A percentile compares a stretch with the other conserved stretches of the same genome.
Evolutionary conservation across 2,888 invertebrate species (phyloP).

Genomic region (Meandrusa payeni): DNA sequence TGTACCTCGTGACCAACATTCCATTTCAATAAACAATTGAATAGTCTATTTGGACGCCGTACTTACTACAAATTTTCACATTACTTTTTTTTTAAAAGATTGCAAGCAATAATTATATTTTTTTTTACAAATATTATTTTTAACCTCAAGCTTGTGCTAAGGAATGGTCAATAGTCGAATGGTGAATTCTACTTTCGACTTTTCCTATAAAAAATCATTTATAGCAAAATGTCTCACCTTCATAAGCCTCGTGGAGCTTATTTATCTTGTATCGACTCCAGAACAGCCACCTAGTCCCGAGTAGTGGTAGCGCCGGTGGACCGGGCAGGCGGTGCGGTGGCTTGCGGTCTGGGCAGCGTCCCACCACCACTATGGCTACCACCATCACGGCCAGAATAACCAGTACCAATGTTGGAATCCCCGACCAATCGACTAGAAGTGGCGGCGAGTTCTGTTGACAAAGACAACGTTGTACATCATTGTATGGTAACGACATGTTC

Average conservation of each 20-base stretch:
- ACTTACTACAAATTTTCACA: too few relatives aligned
- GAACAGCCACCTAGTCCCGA: slow-evolving; percentile 92
- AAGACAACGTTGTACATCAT: slow-evolving; percentile 12
- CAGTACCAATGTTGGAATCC: slow-evolving; percentile 62
- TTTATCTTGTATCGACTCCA: slow-evolving; percentile 85
- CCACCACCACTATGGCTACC: slow-evolving; percentile 49
- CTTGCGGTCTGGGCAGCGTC: slow-evolving; percentile 47
- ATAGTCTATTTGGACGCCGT: too few relatives aligned
- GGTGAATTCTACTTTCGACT: too few relatives aligned
- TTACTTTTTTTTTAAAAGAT: too few relatives aligned
- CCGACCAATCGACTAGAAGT: slow-evolving; percentile 67
- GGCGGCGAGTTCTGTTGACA: slow-evolving; percentile 54
- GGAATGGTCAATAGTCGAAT: too few relatives aligned
- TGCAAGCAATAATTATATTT: too few relatives aligned
- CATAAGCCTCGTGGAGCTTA: slow-evolving; percentile 89
- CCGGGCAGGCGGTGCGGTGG: slow-evolving; percentile 82
- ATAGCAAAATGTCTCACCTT: slow-evolving; percentile 73
- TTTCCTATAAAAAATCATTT: too few relatives aligned
- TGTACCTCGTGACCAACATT: too few relatives aligned
- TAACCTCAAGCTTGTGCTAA: too few relatives aligned
- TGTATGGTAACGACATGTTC: too few relatives aligned
- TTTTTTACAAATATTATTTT: too few relatives aligned
- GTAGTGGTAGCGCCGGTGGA: slow-evolving; percentile 84
- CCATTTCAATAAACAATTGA: too few relatives aligned
- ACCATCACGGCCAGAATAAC: slow-evolving; percentile 51